Evolutionary conservation across 2,113 vertebrate species (phyloP), one percentile per base, ranked within the genome.

Genomic region (Oryzias javanicus): DNA sequence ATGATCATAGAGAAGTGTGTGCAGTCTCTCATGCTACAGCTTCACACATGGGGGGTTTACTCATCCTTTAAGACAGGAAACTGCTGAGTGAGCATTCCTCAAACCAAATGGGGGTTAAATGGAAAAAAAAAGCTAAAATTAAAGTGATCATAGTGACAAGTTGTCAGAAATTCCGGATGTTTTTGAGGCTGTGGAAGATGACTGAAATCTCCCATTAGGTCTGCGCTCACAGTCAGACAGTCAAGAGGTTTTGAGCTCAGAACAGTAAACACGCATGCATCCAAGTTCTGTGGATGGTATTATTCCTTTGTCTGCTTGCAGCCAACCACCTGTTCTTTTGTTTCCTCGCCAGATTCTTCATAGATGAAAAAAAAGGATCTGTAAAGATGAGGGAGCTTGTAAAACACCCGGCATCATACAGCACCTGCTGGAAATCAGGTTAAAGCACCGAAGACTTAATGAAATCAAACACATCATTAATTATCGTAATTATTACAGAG

Each of bases 291-390:
- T 47, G 56, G 70, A 82, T 50, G 56, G 61, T 72, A 74, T 81
- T 81, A 79, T 81, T 82, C 46, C 72, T 66, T 67, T 74, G 60
- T 63, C 77, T 82, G 77, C 67, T 70, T 57, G 58, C 58, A 76
- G 79, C 78, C 85, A 79, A 78, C 79, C 87, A 88, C 86, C 86
- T 81, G 76, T 69, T 89, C 75, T 55, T 79, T 80, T 90, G 85
- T 89, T 84, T 80, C 49, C 55, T 65, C 77, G 81, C 88, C 88
- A 88, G 75, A 71, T 49, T 79, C 75, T 64, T 84, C 74, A 69
- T 81, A 70, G 82, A 87, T 81, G 70, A 78, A 82, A 77, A 84
- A 83, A 82, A 75, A 74, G 82, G 82, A 81, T 75, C 87, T 82
- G 44, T 42, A 55, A 80, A 76, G 80, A 35, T 67, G 77, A 47